These are phyloP conservation scores for Orius laevigatus DNA, from an alignment of 1,140 invertebrate genomes.

Conservation along the genomic window DNA sequence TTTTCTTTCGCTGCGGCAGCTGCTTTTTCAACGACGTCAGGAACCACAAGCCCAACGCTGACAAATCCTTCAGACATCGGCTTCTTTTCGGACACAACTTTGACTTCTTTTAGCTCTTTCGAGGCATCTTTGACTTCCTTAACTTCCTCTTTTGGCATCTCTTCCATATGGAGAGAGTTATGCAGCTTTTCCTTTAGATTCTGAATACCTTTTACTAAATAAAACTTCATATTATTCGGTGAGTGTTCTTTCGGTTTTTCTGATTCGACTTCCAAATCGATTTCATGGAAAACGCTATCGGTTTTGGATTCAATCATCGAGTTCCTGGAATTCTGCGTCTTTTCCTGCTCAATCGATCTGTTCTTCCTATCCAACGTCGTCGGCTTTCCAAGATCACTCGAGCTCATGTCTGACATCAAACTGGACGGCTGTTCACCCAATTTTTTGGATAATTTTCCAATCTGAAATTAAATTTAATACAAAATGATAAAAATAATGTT, in stretches of 20 bases:
- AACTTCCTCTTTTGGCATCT: slow-evolving; percentile 16
- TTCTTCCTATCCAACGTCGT: slow-evolving; percentile 15
- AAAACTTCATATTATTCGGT: slow-evolving; percentile 20
- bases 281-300: slow-evolving; percentile 7
- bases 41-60: slow-evolving; percentile 26
- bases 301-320: slow-evolving; percentile 21
- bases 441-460: slow-evolving; percentile 14
- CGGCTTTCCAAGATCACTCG: slow-evolving; percentile 15
- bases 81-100: background rate
- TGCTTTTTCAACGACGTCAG: slow-evolving; percentile 50
- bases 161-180: slow-evolving; percentile 10
- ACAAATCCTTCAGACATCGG: slow-evolving; percentile 8
- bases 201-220: slow-evolving; percentile 22
- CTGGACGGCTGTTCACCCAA: slow-evolving; percentile 2
- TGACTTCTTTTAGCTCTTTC: slow-evolving; percentile 3
- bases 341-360: slow-evolving; percentile 36
- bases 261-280: slow-evolving; percentile 7
- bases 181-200: slow-evolving; percentile 26
- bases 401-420: background rate
- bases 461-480: no score
- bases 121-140: background rate
- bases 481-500: no score
- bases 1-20: slow-evolving; percentile 48
- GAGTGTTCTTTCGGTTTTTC: slow-evolving; percentile 6
- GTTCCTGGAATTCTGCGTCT: slow-evolving; percentile 32